A percentile compares a stretch with the other conserved stretches of the same genome.
These are phyloP conservation scores for Silurus asotus DNA, from an alignment of 2,113 vertebrate genomes.

Conservation along the genomic window DNA sequence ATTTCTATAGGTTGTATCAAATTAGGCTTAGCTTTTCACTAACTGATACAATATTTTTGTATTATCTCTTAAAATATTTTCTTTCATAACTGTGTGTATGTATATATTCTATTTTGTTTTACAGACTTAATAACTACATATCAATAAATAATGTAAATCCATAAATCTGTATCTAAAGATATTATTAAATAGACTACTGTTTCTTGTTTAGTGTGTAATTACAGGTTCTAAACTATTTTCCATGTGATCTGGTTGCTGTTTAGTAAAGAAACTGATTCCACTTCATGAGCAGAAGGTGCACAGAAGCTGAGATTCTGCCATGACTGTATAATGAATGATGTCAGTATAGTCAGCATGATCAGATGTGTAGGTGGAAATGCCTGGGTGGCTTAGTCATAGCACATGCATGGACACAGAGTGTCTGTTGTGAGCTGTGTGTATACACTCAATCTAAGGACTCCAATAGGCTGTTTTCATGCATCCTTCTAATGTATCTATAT, in stretches of 20 bases:
- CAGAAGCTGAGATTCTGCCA: conserved; percentile 5
- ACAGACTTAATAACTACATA: not conserved
- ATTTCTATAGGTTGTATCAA: not conserved
- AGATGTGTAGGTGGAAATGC: conserved; percentile 30
- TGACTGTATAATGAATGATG: conserved; percentile 21
- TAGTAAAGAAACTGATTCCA: conserved; percentile 9
- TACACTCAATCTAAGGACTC: not conserved
- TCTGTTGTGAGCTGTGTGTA: conserved; percentile 11
- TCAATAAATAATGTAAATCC: not conserved
- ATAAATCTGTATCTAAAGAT: not conserved
- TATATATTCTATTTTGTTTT: not conserved
- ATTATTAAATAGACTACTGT: not conserved
- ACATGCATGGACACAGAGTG: conserved; percentile 27
- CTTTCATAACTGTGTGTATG: not conserved
- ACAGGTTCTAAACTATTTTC: not conserved
- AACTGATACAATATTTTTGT: not conserved
- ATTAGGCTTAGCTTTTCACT: not conserved
- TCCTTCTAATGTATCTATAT: not conserved
- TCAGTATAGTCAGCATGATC: conserved; percentile 29
- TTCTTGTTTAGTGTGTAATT: not conserved
- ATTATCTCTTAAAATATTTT: not conserved
- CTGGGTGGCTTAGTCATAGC: conserved; percentile 37
- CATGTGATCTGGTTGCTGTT: not conserved
- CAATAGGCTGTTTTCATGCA: not conserved
- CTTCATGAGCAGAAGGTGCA: conserved; percentile 9